Conservation (phyloP, 2,888 invertebrate genomes). For the Rotaria magnacalcarata region DNA sequence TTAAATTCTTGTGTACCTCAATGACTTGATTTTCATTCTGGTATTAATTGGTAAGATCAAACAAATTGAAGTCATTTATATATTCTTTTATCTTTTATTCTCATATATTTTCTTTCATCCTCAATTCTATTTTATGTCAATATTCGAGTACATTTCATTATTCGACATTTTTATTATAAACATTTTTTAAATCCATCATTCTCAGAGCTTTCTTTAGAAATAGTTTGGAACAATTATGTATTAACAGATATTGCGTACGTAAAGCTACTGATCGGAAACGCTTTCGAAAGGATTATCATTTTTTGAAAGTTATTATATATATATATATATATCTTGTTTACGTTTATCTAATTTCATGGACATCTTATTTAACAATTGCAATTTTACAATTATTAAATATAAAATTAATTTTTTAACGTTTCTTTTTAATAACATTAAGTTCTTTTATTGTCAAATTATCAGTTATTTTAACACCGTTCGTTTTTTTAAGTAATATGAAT, state of each 20-base stretch:
- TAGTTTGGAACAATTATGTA: not conserved
- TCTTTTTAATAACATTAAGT: not conserved
- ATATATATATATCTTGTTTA: not conserved
- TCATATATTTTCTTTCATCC: not conserved
- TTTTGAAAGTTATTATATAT: not conserved
- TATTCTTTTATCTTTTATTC: not conserved
- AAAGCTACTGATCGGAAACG: not conserved
- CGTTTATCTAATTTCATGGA: not conserved
- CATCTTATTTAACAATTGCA: not conserved
- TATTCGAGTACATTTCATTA: not conserved
- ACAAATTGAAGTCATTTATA: not conserved
- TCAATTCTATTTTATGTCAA: not conserved
- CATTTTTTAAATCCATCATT: not conserved
- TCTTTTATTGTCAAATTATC: too few relatives aligned
- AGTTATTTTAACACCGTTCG: not conserved
- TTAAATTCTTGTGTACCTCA: not conserved
- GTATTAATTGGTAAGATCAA: not conserved
- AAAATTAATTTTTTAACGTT: not conserved
- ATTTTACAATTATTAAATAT: not conserved
- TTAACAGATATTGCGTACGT: too few relatives aligned
- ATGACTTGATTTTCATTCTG: conserved; percentile 6
- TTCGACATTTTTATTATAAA: not conserved
- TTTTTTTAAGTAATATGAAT: not conserved
- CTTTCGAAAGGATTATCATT: not conserved
- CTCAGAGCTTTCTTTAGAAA: not conserved